Conservation (phyloP, 1,140 invertebrate species). For the Oreohelix idahoensis region DNA sequence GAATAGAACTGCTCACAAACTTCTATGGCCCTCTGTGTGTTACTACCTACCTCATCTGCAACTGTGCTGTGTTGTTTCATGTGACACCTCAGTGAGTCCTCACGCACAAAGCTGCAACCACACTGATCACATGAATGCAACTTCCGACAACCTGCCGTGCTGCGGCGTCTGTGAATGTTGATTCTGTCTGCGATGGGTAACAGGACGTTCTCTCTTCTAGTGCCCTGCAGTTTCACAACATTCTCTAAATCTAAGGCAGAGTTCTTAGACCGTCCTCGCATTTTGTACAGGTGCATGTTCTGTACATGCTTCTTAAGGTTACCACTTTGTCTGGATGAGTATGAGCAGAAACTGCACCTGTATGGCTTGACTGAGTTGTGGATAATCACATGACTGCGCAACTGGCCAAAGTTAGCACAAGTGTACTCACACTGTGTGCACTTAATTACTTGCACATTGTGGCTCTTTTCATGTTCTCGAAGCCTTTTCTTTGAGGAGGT, state of each 20-base stretch:
- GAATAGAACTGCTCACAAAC: no score
- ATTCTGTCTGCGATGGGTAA: background rate
- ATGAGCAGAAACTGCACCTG: slow-evolving; percentile 68
- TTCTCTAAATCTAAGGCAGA: background rate
- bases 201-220: slow-evolving; percentile 40
- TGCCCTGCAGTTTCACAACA: background rate
- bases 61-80: slow-evolving; percentile 61
- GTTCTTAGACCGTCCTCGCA: slow-evolving; percentile 4
- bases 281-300: slow-evolving; percentile 57
- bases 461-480: slow-evolving; percentile 59
- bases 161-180: background rate
- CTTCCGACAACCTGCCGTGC: slow-evolving; percentile 55
- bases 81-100: slow-evolving; percentile 70
- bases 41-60: slow-evolving; percentile 30
- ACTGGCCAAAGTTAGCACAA: slow-evolving; percentile 52
- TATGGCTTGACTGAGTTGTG: slow-evolving; percentile 72
- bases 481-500: slow-evolving; percentile 58
- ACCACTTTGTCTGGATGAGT: slow-evolving; percentile 62
- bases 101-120: slow-evolving; percentile 67
- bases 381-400: slow-evolving; percentile 73
- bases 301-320: slow-evolving; percentile 62
- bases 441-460: slow-evolving; percentile 45
- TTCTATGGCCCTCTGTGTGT: no score
- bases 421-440: slow-evolving; percentile 57
- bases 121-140: slow-evolving; percentile 63